Conservation (phyloP, 2,113 vertebrate genomes). For the Tursiops truncatus region DNA sequence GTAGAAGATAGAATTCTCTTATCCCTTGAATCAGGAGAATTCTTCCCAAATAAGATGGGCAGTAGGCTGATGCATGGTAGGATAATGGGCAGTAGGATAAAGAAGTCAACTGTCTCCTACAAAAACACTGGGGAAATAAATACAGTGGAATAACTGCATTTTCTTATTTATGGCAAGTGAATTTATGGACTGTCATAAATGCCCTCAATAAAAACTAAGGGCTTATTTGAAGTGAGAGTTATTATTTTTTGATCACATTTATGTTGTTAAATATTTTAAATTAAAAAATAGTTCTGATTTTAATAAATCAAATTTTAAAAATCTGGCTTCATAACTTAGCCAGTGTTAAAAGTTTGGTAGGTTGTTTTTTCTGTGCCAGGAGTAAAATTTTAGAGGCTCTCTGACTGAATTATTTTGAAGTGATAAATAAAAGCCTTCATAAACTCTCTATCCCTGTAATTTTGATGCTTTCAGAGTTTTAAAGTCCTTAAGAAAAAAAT, state of each 20-base stretch:
- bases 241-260: neutral
- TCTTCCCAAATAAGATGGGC: neutral
- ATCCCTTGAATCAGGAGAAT: neutral
- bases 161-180: neutral
- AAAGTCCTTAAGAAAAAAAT: neutral
- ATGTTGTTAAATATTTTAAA: neutral
- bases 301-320: neutral
- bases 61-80: neutral
- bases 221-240: neutral
- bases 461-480: neutral
- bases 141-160: neutral
- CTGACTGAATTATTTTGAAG: neutral
- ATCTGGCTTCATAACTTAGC: neutral
- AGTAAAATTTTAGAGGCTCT: neutral
- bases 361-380: neutral
- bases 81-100: neutral
- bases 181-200: neutral
- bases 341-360: neutral
- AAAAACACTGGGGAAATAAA: neutral
- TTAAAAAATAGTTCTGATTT: neutral
- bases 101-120: neutral
- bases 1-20: neutral
- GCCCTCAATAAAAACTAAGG: neutral
- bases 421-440: neutral
- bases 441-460: neutral